Base-by-base conservation (phyloP, 1,140 invertebrate species). In the Cydia fagiglandana region DNA sequence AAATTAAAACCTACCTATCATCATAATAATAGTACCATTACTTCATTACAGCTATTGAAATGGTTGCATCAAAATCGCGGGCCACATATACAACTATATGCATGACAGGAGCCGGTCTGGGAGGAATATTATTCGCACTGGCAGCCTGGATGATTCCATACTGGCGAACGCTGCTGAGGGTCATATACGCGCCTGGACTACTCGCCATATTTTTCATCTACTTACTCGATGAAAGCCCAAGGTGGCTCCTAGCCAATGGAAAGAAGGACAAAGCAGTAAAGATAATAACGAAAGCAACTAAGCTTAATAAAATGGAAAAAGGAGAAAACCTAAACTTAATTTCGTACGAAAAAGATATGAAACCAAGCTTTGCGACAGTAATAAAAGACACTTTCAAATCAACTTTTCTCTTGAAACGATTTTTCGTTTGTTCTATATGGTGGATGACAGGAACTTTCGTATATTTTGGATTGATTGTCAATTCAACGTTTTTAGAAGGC, bases 381-480 rank as follows among this genome's bases (percentile, higher is more conserved):
- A 20, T 77, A 20, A 73, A 6, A 30, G 28, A 34, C 6, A 77
- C 70, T 3, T 70, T 77, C 7, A 70, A 53, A 70, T 78, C 74
- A 17, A 73, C 20, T 53, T 34, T 41, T 24, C 13, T 78, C 6
- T 64, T 78, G n/a, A 70, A 61, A 17, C 75, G 74, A 53, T 61
- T 78, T 61, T 82, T 95, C 2, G 94, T 94, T 38, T 94, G 95
- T 73, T 94, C 93, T 41, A 94, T 95, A 81, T 96, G 93, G 87
- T 96, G 94, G 95, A 91, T 95, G 9, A 94, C 94, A 1, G 94
- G 94, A 77, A 94, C 94, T 0, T 94, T 96, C 77, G 94, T 96
- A 2, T 97, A 96, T 83, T 97, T 96, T 83, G 96, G 96, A 1
- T 83, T 97, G 10, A 95, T 95, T 1, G 92, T 97, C 6, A 96